Percentiles rank a stretch among this genome's conserved stretches.
These are phyloP conservation scores for Arrhopalites spinosus DNA, from an alignment of 2,888 invertebrate genomes.

Conservation along the genomic window DNA sequence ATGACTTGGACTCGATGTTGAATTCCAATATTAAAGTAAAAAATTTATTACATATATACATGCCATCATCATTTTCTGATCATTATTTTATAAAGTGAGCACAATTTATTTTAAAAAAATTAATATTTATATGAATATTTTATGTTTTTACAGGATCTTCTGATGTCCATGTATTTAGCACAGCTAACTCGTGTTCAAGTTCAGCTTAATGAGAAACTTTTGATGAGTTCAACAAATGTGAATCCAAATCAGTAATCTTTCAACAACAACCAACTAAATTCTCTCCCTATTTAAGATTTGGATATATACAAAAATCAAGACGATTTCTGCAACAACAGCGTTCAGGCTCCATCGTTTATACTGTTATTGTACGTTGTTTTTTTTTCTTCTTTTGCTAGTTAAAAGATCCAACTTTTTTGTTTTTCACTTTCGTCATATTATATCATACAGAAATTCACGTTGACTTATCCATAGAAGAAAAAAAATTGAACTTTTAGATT, in stretches of 20 bases:
- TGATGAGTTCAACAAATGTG: slow-evolving; percentile 50
- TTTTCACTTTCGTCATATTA: too few species aligned
- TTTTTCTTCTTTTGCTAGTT: neutral
- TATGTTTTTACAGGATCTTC: slow-evolving; percentile 70
- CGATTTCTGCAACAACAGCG: neutral
- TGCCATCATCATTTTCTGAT: neutral
- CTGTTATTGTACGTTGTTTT: neutral
- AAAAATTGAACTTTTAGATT: neutral
- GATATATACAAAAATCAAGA: neutral
- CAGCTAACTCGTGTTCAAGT: slow-evolving; percentile 96
- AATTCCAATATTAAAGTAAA: slow-evolving; percentile 87
- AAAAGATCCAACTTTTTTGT: neutral
- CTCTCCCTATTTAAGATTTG: slow-evolving; percentile 10
- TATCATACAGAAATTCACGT: neutral
- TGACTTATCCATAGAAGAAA: neutral
- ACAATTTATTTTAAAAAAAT: neutral
- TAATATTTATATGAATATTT: neutral
- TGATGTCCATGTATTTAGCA: slow-evolving; percentile 96
- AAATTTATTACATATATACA: neutral
- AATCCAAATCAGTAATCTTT: slow-evolving; percentile 38
- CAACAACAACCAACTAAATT: too few species aligned
- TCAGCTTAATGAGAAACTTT: slow-evolving; percentile 91
- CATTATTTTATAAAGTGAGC: neutral
- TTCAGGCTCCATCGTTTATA: neutral
- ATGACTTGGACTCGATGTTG: slow-evolving; percentile 92